A percentile compares a stretch with the other conserved stretches of the same genome.
Evolutionary conservation across 2,888 invertebrate genomes (phyloP).

Genomic region (Leptinotarsa peninsularis): DNA sequence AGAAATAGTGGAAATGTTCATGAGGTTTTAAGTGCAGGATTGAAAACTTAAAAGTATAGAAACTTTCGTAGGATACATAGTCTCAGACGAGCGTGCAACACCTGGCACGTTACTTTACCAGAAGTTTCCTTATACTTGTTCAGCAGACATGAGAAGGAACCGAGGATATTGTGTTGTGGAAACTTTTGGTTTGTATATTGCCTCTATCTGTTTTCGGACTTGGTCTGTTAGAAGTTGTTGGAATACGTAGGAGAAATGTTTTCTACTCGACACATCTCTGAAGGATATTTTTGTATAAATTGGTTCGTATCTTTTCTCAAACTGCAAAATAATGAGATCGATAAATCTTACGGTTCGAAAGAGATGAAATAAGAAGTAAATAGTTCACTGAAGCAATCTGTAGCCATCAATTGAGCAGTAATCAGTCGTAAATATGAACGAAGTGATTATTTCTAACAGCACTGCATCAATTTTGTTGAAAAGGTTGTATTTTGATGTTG

Average conservation of each 20-base stretch:
- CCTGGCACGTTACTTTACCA: slow-evolving; percentile 24
- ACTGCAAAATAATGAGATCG: neutral
- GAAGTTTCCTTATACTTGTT: neutral
- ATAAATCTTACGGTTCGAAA: too few relatives aligned
- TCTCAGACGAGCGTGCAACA: slow-evolving; percentile 20
- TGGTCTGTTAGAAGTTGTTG: slow-evolving; percentile 1
- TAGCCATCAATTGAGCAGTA: too few relatives aligned
- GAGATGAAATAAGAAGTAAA: too few relatives aligned
- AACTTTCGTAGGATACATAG: slow-evolving; percentile 7
- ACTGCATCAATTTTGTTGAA: too few relatives aligned
- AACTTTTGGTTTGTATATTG: slow-evolving; percentile 19
- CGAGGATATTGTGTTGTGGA: slow-evolving; percentile 13
- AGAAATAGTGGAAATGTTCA: slow-evolving; percentile 20
- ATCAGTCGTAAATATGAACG: too few relatives aligned
- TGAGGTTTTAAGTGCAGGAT: slow-evolving; percentile 24
- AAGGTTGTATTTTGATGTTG: too few relatives aligned
- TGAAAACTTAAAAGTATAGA: slow-evolving; percentile 14
- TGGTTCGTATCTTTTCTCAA: neutral
- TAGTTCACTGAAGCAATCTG: too few relatives aligned
- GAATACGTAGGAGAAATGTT: neutral
- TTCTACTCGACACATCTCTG: neutral
- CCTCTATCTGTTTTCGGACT: neutral
- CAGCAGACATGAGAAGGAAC: neutral
- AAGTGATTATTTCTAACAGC: too few relatives aligned
- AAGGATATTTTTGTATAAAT: neutral